A percentile compares a stretch with the other conserved stretches of the same genome.
phyloP scores from a whole-genome alignment of 2,113 vertebrate species.

The Ochotona princeps region DNA sequence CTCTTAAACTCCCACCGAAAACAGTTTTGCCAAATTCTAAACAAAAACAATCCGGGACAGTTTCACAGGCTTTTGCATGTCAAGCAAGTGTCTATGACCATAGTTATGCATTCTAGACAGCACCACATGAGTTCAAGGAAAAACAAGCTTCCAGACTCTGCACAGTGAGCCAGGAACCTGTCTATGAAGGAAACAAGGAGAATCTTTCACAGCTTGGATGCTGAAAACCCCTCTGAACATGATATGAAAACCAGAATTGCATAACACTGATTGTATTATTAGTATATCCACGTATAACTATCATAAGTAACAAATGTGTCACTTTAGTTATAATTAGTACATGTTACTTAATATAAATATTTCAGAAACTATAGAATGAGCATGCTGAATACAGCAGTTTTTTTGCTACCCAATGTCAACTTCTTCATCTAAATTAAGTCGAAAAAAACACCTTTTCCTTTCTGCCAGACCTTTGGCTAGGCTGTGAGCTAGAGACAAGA shows the following conservation, averaged over 20 bases:
- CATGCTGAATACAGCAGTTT: background rate
- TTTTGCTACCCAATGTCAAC: background rate
- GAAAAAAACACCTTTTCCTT: background rate
- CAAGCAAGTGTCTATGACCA: background rate
- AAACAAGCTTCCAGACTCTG: background rate
- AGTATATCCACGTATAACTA: background rate
- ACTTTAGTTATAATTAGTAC: background rate
- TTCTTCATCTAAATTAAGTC: background rate
- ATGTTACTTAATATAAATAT: background rate
- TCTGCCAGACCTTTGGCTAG: background rate
- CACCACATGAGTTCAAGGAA: background rate
- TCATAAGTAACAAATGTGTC: background rate
- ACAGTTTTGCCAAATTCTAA: background rate
- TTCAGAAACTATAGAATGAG: background rate
- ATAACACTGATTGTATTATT: background rate
- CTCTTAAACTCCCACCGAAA: constrained; percentile 4
- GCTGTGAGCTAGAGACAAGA: no score
- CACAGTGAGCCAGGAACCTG: background rate
- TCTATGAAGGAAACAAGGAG: constrained; percentile 3
- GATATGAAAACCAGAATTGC: background rate
- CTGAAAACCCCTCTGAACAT: background rate
- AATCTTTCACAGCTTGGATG: background rate
- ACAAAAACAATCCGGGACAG: background rate
- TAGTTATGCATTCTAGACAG: background rate
- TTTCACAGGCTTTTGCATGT: background rate